Base-by-base conservation (phyloP, 1,140 invertebrate species). In the Lepidurus couesii region DNA sequence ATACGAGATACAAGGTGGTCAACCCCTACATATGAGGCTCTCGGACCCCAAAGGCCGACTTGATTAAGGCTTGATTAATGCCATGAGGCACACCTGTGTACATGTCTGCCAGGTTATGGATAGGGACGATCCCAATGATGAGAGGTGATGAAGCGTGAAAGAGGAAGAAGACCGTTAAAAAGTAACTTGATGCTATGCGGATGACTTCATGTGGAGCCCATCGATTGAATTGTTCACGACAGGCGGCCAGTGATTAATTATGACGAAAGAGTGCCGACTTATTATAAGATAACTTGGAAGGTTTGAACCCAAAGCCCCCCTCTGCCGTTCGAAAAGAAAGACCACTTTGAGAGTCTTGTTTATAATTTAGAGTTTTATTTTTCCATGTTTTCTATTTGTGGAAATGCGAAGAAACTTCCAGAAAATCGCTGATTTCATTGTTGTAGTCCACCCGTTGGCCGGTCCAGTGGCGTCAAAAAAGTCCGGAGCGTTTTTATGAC, bases 41-140 rank as follows among this genome's bases (percentile, higher is more conserved):
- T 26, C 34, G 34, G 34, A 34, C 34, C 34, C 53, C 53, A 65
- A 65, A 65, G 16, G 21, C 53, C 53, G 53, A 21, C 53, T 65
- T 65, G 53, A 65, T 65, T 65, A 65, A 65, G 53, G 13, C 53
- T 65, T 65, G 53, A 65, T 65, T 65, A 65, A 65, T 65, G 53
- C 53, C 53, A 65, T 65, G 53, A 65, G 53, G 53, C 53, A 65
- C 53, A 65, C 53, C 53, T 65, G 53, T 65, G 53, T 65, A 2
- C 34, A 34, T 34, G 34, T 34, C 34, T 10, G 16, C 16, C 53
- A 65, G 53, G 53, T 65, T 65, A 65, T 65, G 53, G 53, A 65
- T 65, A 65, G 53, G 53, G 53, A 21, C 21, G 53, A 1, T n/a
- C 53, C 53, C 53, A 65, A 65, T 65, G 53, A 65, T 65, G 53